Conservation (phyloP, 2,888 invertebrate genomes). For the Lobophora halterata region DNA sequence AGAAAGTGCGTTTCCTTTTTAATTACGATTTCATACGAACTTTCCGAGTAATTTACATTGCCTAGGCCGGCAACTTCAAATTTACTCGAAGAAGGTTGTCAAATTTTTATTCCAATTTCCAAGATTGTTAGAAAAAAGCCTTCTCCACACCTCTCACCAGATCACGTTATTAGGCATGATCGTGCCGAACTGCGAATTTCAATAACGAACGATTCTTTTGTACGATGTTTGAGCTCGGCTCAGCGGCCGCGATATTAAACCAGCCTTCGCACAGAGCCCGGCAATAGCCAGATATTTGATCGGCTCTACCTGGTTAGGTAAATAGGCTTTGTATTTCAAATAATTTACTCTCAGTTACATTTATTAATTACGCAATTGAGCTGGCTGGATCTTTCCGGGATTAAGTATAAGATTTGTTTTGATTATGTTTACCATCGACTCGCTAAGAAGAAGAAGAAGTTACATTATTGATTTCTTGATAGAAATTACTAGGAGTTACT, state of each 20-base stretch:
- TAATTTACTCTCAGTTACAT: too few relatives aligned
- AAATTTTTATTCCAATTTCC: too few relatives aligned
- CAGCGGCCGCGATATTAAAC: slow-evolving; percentile 66
- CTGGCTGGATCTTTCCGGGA: too few relatives aligned
- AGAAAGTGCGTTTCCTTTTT: too few relatives aligned
- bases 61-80: not conserved
- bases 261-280: slow-evolving; percentile 53
- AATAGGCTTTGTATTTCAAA: too few relatives aligned
- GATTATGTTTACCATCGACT: too few relatives aligned
- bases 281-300: slow-evolving; percentile 12
- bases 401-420: too few relatives aligned
- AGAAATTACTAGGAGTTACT: too few relatives aligned
- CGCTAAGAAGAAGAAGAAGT: too few relatives aligned
- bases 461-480: too few relatives aligned
- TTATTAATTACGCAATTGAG: too few relatives aligned
- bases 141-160: slow-evolving; percentile 31
- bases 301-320: slow-evolving; percentile 17
- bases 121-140: slow-evolving; percentile 7
- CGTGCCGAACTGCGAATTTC: slow-evolving; percentile 66
- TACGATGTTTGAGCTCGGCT: slow-evolving; percentile 70
- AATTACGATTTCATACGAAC: too few relatives aligned
- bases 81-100: not conserved
- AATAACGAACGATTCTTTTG: slow-evolving; percentile 72
- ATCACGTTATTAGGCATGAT: slow-evolving; percentile 72
- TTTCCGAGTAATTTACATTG: not conserved